These are phyloP conservation scores for Chrysolophus pictus DNA, from an alignment of 2,797 vertebrate genomes.

Conservation along the genomic window DNA sequence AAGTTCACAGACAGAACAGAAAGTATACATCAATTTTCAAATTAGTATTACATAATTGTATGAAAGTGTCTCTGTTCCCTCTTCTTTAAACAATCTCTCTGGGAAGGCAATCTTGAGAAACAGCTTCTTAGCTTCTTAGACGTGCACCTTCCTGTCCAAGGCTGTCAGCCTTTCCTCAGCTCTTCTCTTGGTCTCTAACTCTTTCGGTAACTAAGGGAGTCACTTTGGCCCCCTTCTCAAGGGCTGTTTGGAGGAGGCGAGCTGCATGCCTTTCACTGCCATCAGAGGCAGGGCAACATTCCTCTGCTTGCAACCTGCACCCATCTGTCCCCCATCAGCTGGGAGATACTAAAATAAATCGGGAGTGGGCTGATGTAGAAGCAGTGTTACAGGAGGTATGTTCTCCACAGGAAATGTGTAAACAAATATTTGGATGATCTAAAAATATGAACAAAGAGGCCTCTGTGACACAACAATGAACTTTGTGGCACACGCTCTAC, in stretches of 20 bases:
- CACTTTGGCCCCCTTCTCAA: not conserved
- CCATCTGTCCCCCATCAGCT: constrained; percentile 70
- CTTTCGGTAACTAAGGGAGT: not conserved
- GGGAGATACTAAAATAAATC: constrained; percentile 63
- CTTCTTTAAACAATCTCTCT: not conserved
- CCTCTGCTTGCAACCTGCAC: constrained; percentile 45
- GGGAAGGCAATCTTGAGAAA: not conserved
- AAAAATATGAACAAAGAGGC: constrained; percentile 30
- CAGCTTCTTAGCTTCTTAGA: not conserved
- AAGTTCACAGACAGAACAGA: not conserved
- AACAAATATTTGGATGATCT: constrained; percentile 62
- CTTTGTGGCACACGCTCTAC: not conserved
- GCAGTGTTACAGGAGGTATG: constrained; percentile 37
- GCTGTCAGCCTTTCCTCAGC: not conserved
- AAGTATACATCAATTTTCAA: not conserved
- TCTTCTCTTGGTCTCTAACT: not conserved
- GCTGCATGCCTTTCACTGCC: constrained; percentile 29
- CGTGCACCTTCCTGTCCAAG: rapidly evolving
- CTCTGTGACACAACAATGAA: constrained; percentile 20
- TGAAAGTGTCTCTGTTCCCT: not conserved
- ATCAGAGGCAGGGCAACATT: constrained; percentile 64
- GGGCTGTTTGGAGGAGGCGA: not conserved
- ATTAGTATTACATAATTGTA: not conserved
- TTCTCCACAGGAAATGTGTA: constrained; percentile 44
- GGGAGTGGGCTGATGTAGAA: constrained; percentile 35